Conservation (phyloP, 2,888 invertebrate species). For the Epirrhoe tristata region DNA sequence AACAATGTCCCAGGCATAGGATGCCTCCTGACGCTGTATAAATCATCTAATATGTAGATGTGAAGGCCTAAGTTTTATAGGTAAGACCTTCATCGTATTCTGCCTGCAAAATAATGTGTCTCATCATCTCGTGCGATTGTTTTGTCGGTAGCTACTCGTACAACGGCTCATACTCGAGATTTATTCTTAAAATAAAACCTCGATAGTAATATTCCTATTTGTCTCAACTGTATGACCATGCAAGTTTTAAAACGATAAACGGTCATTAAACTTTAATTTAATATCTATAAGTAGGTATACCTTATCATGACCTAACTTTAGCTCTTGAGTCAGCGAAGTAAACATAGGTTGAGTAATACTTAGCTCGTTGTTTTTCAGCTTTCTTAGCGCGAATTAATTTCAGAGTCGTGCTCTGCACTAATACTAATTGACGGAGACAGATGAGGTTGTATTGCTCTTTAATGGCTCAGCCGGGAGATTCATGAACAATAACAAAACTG, state of each 20-base stretch:
- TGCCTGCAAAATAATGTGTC: too few relatives aligned
- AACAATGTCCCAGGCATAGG: too few relatives aligned
- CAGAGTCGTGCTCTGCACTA: slow-evolving; percentile 59
- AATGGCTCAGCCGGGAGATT: slow-evolving; percentile 42
- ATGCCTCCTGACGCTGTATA: too few relatives aligned
- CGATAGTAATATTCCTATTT: too few relatives aligned
- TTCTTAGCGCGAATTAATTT: slow-evolving; percentile 65
- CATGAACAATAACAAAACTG: slow-evolving; percentile 5
- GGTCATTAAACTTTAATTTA: not conserved
- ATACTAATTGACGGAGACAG: slow-evolving; percentile 74
- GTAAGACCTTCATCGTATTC: too few relatives aligned
- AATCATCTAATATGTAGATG: too few relatives aligned
- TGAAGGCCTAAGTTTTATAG: too few relatives aligned
- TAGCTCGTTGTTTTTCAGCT: slow-evolving; percentile 59
- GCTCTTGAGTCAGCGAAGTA: slow-evolving; percentile 64
- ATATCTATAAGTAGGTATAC: slow-evolving; percentile 1
- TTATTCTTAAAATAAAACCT: too few relatives aligned
- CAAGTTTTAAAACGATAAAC: not conserved
- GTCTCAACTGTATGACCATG: not conserved
- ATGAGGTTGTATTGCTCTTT: slow-evolving; percentile 54
- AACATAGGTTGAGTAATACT: slow-evolving; percentile 66
- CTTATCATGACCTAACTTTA: slow-evolving; percentile 55
- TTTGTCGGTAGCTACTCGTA: too few relatives aligned
- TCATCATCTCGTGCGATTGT: too few relatives aligned
- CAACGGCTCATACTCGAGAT: too few relatives aligned